These are phyloP conservation scores for Drosophila silvestris DNA, from an alignment of 2,888 invertebrate genomes.

Conservation along the genomic window DNA sequence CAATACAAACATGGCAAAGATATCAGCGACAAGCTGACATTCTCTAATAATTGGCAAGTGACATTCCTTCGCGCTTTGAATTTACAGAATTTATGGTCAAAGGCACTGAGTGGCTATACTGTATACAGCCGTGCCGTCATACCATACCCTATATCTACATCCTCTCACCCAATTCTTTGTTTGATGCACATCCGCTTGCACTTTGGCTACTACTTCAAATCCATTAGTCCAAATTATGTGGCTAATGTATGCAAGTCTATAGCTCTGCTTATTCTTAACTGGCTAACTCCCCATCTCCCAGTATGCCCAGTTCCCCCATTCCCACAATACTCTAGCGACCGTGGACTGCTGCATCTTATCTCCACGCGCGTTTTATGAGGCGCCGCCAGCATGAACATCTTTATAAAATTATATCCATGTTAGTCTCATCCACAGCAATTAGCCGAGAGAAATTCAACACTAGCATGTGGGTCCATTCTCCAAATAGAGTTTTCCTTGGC, in stretches of 20 bases:
- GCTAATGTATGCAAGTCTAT: constrained; percentile 68
- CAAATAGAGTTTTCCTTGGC: constrained; percentile 61
- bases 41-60: constrained; percentile 80
- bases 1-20: constrained; percentile 79
- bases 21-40: constrained; percentile 79
- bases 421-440: constrained; percentile 69
- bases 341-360: constrained; percentile 3
- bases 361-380: constrained; percentile 46
- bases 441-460: constrained; percentile 77
- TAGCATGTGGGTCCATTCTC: constrained; percentile 68
- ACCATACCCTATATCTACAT: constrained; percentile 11
- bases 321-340: constrained; percentile 10
- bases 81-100: constrained; percentile 79
- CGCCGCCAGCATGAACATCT: constrained; percentile 62
- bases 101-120: constrained; percentile 46
- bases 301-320: constrained; percentile 5
- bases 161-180: constrained; percentile 50
- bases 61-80: constrained; percentile 80
- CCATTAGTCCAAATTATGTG: constrained; percentile 68
- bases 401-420: constrained; percentile 63
- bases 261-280: constrained; percentile 45
- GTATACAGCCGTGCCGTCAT: neutral
- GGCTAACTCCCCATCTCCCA: constrained; percentile 13
- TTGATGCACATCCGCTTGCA: constrained; percentile 54
- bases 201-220: constrained; percentile 29